Conservation (phyloP, 1,140 invertebrate genomes). For the Musca domestica region DNA sequence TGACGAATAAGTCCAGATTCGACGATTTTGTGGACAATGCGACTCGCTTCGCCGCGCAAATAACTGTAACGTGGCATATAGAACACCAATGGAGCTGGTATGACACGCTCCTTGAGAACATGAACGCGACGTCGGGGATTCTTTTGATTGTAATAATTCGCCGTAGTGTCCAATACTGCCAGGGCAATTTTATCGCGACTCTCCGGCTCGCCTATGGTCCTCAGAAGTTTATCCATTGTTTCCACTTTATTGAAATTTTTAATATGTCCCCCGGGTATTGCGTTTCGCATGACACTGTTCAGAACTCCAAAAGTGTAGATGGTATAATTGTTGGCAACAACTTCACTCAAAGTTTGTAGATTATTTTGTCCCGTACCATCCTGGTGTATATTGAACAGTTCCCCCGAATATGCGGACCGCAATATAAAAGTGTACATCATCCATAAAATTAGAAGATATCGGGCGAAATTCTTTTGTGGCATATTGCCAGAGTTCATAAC, state of each 20-base stretch:
- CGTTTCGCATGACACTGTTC: slow-evolving; percentile 24
- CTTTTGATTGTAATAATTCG: slow-evolving; percentile 29
- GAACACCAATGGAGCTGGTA: slow-evolving; percentile 41
- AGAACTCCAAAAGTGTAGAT: slow-evolving; percentile 34
- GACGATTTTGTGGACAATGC: slow-evolving; percentile 38
- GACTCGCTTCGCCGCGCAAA: slow-evolving; percentile 35
- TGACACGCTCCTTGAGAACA: slow-evolving; percentile 29
- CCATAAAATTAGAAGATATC: slow-evolving; percentile 38
- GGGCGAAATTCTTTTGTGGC: slow-evolving; percentile 39
- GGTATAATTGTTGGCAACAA: slow-evolving; percentile 30
- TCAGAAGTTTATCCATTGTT: background rate
- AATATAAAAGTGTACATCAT: slow-evolving; percentile 37
- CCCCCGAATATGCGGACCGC: slow-evolving; percentile 41
- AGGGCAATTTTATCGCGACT: slow-evolving; percentile 28
- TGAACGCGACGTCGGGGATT: slow-evolving; percentile 22
- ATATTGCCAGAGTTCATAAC: background rate
- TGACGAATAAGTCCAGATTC: slow-evolving; percentile 33
- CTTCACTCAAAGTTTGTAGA: slow-evolving; percentile 31
- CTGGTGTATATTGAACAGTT: slow-evolving; percentile 41
- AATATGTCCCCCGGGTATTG: background rate
- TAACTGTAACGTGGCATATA: slow-evolving; percentile 47
- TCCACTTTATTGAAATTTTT: background rate
- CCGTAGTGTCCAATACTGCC: slow-evolving; percentile 32
- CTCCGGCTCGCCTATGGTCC: background rate
- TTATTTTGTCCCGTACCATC: slow-evolving; percentile 32